phyloP scores from a whole-genome alignment of 37 sponge, comb jelly and placozoan genomes.

The Petrosia ficiformis region DNA sequence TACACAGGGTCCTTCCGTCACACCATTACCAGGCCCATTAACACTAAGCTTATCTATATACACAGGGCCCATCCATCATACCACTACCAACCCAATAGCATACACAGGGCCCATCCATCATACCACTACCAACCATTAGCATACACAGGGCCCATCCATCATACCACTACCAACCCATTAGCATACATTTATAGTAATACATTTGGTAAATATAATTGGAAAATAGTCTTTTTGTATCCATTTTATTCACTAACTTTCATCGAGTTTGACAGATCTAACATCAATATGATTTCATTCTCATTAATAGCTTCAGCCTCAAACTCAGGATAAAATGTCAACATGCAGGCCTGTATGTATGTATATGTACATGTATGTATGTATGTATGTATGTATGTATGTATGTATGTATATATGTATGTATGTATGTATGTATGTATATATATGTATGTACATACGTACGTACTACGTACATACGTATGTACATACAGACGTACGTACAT shows the following conservation, averaged over 20 bases:
- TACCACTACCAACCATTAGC: neutral
- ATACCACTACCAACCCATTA: no score
- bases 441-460: no score
- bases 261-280: constrained; percentile 90
- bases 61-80: neutral
- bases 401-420: no score
- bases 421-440: no score
- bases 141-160: neutral
- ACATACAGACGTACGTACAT: no score
- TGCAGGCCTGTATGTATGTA: constrained; percentile 74
- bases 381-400: neutral
- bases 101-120: no score
- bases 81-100: no score
- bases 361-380: neutral
- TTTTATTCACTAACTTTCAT: constrained; percentile 72
- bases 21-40: neutral
- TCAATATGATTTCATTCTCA: constrained; percentile 73
- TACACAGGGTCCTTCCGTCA: no score
- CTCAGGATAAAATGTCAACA: constrained; percentile 99
- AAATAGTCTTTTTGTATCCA: no score
- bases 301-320: constrained; percentile 72
- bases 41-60: neutral
- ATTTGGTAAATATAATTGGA: no score
- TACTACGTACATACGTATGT: no score
- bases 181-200: neutral